phyloP scores from a whole-genome alignment of 2,797 vertebrate species.

The Synanceia verrucosa region DNA sequence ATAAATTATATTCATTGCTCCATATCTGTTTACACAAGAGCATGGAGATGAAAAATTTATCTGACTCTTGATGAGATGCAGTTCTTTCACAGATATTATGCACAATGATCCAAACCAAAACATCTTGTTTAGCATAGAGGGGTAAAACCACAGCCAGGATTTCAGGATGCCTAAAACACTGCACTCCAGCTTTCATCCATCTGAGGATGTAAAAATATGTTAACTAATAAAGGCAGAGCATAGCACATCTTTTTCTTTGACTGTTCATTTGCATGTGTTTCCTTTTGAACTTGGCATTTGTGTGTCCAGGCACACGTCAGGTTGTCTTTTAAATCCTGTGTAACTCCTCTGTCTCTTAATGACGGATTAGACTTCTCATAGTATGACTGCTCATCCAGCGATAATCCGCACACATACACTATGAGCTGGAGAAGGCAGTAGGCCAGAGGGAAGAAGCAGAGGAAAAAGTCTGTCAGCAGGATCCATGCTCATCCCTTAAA shows the following conservation, averaged over 20 bases:
- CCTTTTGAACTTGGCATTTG: slow-evolving; percentile 11
- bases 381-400: slow-evolving; percentile 71
- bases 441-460: slow-evolving; percentile 28
- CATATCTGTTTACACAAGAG: neutral
- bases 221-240: neutral
- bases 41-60: slow-evolving; percentile 16
- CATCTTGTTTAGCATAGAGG: slow-evolving; percentile 14
- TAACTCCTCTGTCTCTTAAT: slow-evolving; percentile 69
- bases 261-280: slow-evolving; percentile 5
- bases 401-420: slow-evolving; percentile 62
- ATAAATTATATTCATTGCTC: neutral
- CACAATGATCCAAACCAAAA: slow-evolving; percentile 14
- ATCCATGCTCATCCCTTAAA: slow-evolving; percentile 7
- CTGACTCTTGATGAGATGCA: slow-evolving; percentile 19
- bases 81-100: slow-evolving; percentile 8
- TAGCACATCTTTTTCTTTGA: neutral
- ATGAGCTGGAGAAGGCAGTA: slow-evolving; percentile 47
- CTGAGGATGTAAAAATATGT: neutral
- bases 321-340: slow-evolving; percentile 60
- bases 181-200: neutral
- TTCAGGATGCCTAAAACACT: neutral
- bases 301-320: slow-evolving; percentile 24
- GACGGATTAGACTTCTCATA: slow-evolving; percentile 73
- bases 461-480: slow-evolving; percentile 9
- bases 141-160: slow-evolving; percentile 11